A percentile compares a stretch with the other conserved stretches of the same genome.
These are phyloP conservation scores for Lobophora halterata DNA, from an alignment of 2,888 invertebrate species.

Conservation along the genomic window DNA sequence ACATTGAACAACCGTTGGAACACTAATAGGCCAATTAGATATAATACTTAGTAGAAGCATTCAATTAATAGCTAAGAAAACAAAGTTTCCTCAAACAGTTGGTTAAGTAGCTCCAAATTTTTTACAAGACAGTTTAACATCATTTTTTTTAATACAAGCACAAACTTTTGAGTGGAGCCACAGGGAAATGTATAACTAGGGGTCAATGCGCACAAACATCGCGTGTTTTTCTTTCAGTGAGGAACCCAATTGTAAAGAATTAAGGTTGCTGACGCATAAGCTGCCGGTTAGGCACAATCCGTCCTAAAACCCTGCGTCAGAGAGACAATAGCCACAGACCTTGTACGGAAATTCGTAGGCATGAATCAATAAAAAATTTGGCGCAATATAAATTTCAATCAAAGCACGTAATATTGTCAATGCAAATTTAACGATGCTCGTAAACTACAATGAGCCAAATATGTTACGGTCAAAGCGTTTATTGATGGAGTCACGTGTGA, in stretches of 20 bases:
- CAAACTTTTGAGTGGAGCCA: too few species aligned
- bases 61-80: too few species aligned
- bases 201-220: too few species aligned
- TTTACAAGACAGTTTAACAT: too few species aligned
- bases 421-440: slow-evolving; percentile 41
- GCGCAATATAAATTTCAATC: slow-evolving; percentile 55
- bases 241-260: too few species aligned
- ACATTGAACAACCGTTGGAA: slow-evolving; percentile 10
- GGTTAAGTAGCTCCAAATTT: too few species aligned
- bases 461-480: slow-evolving; percentile 17
- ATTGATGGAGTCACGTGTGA: slow-evolving; percentile 19
- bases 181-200: too few species aligned
- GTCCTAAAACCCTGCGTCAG: slow-evolving; percentile 12
- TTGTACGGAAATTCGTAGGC: slow-evolving; percentile 29
- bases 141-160: too few species aligned
- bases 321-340: slow-evolving; percentile 31
- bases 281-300: slow-evolving; percentile 1
- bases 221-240: too few species aligned
- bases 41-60: too few species aligned
- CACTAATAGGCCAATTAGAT: slow-evolving; percentile 8
- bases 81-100: too few species aligned
- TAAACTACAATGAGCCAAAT: slow-evolving; percentile 41
- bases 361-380: slow-evolving; percentile 42
- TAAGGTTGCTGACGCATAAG: too few species aligned
- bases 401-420: slow-evolving; percentile 43